Base-by-base conservation (phyloP, 2,797 vertebrate genomes). In the Sternarchorhynchus goeldii region DNA sequence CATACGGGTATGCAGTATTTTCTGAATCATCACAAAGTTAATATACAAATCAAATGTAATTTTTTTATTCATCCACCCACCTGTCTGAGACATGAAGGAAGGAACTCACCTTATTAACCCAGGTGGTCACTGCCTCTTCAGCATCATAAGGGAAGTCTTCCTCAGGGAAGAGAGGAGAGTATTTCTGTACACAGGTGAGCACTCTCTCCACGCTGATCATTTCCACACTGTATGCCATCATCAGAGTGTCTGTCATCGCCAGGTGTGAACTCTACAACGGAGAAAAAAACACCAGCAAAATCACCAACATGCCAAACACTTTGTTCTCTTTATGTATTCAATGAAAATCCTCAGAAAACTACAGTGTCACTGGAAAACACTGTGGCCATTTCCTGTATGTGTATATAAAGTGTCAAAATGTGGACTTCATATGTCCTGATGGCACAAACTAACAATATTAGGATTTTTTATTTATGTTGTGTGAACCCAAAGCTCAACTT, bases 191-290 rank as follows among this genome's bases (percentile, higher is more conserved):
- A 83, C 96, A 98, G 0, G 93, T 88, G 70, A 97, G 92, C 62
- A 99, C 96, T 75, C 96, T 93, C 88, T 98, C 97, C 63, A 97
- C 90, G 0, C 96, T 99, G 90, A 99, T 91, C 97, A 99, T 98
- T 91, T 99, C 97, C 80, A 96, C 96, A 0, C 96, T 96, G 31
- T 99, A 99, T 0, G 97, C 96, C 97, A 98, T 98, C 97, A 99
- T 99, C 58, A 99, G 90, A 3, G 97, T 95, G 78, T 99, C 97
- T 0, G 96, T 95, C 92, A 99, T 95, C 1, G 97, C 96, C 91
- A 99, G 80, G 74, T 99, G 97, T 84, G 96, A 95, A 75, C 93
- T 96, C 97, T 98, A 86, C 2, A 89, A 85, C 3, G 0, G 16
- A 12, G 12, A n/a, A 3, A 14, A 2, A n/a, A 18, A 57, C 21